Evolutionary conservation across 2,888 invertebrate genomes (phyloP), one percentile per base, ranked within the genome.

Genomic region (Cybosia mesomella): DNA sequence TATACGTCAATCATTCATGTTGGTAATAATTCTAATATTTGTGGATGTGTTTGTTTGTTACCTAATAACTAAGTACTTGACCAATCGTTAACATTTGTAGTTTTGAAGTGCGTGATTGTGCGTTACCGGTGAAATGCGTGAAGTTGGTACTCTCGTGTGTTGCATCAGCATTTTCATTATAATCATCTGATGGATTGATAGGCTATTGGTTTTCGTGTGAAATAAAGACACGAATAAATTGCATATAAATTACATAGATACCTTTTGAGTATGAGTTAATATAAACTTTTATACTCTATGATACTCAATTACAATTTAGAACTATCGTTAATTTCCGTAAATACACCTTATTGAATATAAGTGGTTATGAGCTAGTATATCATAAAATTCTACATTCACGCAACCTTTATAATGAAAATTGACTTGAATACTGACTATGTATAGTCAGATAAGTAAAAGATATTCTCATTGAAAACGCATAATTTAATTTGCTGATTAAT

Each of bases 1-100:
- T 80, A 73, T 63, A 71, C 68, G 78, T 78, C 79, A 80, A 80
- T 80, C 81, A 80, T 80, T 73, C 76, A 57, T 80, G 81, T 80
- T 76, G 71, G 68, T 68, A 72, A 75, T 80, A 70, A 71, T 74
- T 76, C 53, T 72, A 67, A 71, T 80, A 65, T 70, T 76, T 66
- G 28, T 80, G 49, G n/a, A 72, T 59, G 53, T 72, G 49, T 72
- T 72, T 73, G 55, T 67, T 68, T 73, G 61, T 79, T 80, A 76
- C 75, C 64, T 73, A 77, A 79, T 73, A 69, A 60, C 64, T 24
- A 49, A 58, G 66, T 74, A 61, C 74, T 80, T 80, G 74, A 78
- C 69, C 78, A 74, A 66, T 71, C 63, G 72, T 75, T 75, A 73
- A 80, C 77, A 80, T 80, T 79, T 80, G 75, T 77, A 63, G 78